phyloP scores from a whole-genome alignment of 2,797 vertebrate genomes.

The Clamator glandarius region DNA sequence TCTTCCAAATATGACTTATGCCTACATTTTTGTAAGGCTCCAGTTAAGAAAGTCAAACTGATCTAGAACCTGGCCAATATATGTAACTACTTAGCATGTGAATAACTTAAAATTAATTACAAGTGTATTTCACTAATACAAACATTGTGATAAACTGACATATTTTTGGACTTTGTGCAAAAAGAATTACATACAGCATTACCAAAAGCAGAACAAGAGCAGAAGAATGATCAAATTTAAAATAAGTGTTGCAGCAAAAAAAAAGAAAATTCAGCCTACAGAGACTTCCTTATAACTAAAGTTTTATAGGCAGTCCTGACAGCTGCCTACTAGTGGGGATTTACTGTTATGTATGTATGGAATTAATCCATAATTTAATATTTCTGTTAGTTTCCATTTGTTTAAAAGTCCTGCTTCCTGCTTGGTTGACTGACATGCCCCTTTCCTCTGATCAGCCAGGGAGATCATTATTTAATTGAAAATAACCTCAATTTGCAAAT shows the following conservation, averaged over 20 bases:
- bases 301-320: neutral
- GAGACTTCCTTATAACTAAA: neutral
- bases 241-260: neutral
- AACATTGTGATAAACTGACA: neutral
- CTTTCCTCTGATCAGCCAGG: constrained; percentile 11
- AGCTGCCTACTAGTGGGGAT: neutral
- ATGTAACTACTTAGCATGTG: neutral
- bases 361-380: constrained; percentile 25
- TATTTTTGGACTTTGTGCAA: neutral
- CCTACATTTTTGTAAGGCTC: neutral
- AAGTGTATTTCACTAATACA: neutral
- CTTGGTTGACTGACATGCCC: neutral
- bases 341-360: neutral
- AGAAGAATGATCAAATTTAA: neutral
- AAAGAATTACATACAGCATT: neutral
- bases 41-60: neutral
- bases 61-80: neutral
- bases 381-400: neutral
- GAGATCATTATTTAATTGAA: constrained; percentile 50
- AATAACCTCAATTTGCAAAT: constrained; percentile 47
- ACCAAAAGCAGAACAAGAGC: neutral
- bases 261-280: neutral
- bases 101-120: neutral
- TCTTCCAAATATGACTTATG: neutral
- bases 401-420: constrained; percentile 6